Evolutionary conservation across 2,113 vertebrate genomes (phyloP), one percentile per base, ranked within the genome.

Genomic region (Upupa epops): DNA sequence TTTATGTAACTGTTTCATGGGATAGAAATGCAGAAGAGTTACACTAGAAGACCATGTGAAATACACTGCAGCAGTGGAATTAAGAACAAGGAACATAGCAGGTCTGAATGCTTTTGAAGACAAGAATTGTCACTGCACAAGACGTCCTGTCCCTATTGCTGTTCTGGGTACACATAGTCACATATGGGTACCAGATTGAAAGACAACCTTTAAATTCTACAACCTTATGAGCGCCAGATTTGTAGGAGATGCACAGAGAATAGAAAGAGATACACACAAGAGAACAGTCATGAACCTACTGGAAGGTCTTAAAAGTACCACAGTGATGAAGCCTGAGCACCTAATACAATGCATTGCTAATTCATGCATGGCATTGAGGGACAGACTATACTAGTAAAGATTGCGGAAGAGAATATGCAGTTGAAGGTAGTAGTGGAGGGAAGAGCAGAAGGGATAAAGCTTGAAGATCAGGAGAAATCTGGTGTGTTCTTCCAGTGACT

Each of bases 81-180:
- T 75, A 66, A 40, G 19, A 13, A 34, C 16, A 63, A 71, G 7
- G 2, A 40, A 14, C 34, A 31, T 5, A 31, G 8, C n/a, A 56
- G 4, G 5, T 55, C 19, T 48, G 18, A 86, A 70, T 25, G 17
- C 8, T 63, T 89, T 81, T 22, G 66, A 89, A 37, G 31, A 63
- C 7, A 59, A 58, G 26, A 29, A 65, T 61, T 13, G 58, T 5
- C 9, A 6, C 17, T 32, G 21, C 9, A 6, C 14, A 74, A 54
- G 14, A 61, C 4, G 2, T 11, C 9, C 3, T 58, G 3, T 52
- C 13, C 1, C 13, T 26, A 1, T 16, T 48, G 48, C 3, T 0
- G 0, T 15, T 5, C 11, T 25, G 13, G 9, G 52, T 13, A 17
- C n/a, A n/a, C n/a, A n/a, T n/a, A n/a, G n/a, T n/a, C n/a, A n/a